Evolutionary conservation across 2,888 invertebrate genomes (phyloP).

Genomic region (Cryptophagus acutangulus): DNA sequence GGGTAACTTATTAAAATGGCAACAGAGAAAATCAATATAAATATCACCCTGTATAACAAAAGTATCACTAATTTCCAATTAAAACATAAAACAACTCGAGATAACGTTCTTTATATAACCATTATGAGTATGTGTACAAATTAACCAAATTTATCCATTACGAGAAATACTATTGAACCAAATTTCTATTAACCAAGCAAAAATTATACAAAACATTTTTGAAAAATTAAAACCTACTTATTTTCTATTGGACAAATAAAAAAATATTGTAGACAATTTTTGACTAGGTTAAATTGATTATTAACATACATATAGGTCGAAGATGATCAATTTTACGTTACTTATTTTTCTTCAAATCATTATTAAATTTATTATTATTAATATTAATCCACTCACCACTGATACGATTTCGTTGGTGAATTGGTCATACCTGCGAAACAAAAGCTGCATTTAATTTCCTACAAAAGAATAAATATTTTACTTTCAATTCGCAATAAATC

Average conservation of each 20-base stretch:
- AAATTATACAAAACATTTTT: no score
- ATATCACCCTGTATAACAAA: slow-evolving; percentile 10
- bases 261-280: neutral
- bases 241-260: neutral
- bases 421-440: slow-evolving; percentile 32
- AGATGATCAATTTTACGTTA: no score
- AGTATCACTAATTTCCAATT: no score
- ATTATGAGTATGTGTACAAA: no score
- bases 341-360: neutral
- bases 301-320: no score
- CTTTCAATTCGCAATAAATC: neutral
- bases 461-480: neutral
- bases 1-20: no score
- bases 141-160: no score
- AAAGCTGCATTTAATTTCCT: slow-evolving; percentile 12
- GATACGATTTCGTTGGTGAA: slow-evolving; percentile 33
- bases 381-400: slow-evolving; percentile 15
- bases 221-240: slow-evolving; percentile 1
- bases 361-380: slow-evolving; percentile 15
- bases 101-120: no score
- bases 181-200: no score
- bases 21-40: no score
- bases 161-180: no score
- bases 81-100: no score
- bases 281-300: slow-evolving; percentile 3